Evolutionary conservation across 2,797 vertebrate genomes (phyloP).

Genomic region (Tympanoctomys barrerae): DNA sequence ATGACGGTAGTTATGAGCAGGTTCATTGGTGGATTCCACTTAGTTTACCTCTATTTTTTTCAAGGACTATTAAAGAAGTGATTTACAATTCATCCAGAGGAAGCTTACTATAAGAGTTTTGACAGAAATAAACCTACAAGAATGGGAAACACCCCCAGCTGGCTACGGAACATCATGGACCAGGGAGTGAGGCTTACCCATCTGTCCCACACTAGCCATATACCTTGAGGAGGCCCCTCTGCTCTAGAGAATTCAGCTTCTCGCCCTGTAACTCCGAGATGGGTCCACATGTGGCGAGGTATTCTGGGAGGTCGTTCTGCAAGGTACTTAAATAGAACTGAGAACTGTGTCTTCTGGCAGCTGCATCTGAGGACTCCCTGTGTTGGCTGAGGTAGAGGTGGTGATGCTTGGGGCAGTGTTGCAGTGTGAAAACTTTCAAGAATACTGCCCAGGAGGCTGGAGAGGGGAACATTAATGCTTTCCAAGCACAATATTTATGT

Average conservation of each 20-base stretch:
- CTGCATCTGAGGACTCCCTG: neutral
- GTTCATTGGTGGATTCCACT: neutral
- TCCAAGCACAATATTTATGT: neutral
- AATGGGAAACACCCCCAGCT: accelerated
- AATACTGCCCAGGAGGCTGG: no score
- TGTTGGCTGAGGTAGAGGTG: no score
- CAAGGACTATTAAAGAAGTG: neutral
- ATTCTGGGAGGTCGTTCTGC: no score
- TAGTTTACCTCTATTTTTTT: neutral
- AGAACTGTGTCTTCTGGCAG: neutral
- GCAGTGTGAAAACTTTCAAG: neutral
- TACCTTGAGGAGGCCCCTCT: accelerated
- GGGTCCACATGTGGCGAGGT: accelerated
- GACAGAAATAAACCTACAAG: neutral
- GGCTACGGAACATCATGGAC: neutral
- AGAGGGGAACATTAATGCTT: neutral
- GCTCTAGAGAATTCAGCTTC: accelerated
- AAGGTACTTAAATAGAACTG: neutral
- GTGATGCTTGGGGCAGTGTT: neutral
- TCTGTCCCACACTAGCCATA: accelerated
- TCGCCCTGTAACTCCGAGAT: neutral
- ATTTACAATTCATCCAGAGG: neutral
- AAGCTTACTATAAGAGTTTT: neutral
- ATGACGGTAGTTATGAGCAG: neutral
- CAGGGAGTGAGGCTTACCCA: accelerated